A percentile compares a stretch with the other conserved stretches of the same genome.
These are phyloP conservation scores for Chanos chanos DNA, from an alignment of 2,797 vertebrate species.

Conservation along the genomic window DNA sequence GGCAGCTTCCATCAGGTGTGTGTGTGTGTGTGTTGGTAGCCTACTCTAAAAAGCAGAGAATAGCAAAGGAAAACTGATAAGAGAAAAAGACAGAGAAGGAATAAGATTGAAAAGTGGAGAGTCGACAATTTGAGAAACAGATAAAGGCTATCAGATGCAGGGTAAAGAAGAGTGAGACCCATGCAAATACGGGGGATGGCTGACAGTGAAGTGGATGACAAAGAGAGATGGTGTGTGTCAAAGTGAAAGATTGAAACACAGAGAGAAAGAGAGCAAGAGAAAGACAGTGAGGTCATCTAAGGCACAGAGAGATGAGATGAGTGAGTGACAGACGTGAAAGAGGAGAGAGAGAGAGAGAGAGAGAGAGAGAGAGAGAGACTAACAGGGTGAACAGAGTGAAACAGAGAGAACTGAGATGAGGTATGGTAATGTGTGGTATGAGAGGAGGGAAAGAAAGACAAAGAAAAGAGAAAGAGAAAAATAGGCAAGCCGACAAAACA, in stretches of 20 bases:
- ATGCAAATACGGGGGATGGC: neutral
- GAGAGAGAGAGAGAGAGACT: conserved; percentile 4
- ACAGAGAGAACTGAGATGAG: neutral
- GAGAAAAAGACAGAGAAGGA: neutral
- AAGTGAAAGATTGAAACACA: neutral
- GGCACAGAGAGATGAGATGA: neutral
- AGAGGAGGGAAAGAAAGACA: conserved; percentile 3
- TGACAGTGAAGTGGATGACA: neutral
- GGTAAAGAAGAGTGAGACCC: conserved; percentile 12
- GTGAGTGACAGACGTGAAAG: neutral
- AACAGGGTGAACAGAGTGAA: conserved; percentile 6
- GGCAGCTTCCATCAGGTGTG: too few species aligned
- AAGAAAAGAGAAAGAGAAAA: neutral
- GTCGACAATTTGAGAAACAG: conserved; percentile 1
- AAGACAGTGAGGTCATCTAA: neutral
- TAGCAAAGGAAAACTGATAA: neutral
- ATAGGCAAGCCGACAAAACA: neutral
- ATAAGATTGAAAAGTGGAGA: neutral
- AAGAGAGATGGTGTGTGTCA: neutral
- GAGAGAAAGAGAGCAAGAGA: neutral
- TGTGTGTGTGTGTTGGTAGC: too few species aligned
- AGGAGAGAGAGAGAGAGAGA: neutral
- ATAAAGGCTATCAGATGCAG: neutral
- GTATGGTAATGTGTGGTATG: conserved; percentile 9
- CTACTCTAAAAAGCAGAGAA: conserved; percentile 4